A percentile compares a stretch with the other conserved stretches of the same genome.
phyloP scores from a whole-genome alignment of 2,113 vertebrate species.

The Empidonax alnorum region DNA sequence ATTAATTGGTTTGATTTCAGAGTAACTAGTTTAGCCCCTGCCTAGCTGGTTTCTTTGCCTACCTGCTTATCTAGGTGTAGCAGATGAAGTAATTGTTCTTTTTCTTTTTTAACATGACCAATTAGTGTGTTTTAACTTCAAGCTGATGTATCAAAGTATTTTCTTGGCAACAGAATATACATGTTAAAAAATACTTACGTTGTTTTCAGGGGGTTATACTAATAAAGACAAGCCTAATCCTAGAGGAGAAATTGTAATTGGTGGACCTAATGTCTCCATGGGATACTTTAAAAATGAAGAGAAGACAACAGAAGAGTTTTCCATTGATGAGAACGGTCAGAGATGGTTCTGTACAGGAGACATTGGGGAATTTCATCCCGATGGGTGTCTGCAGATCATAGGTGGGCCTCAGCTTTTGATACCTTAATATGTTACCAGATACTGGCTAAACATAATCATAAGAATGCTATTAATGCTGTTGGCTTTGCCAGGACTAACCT shows the following conservation, averaged over 20 bases:
- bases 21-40: not conserved
- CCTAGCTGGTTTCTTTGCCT: not conserved
- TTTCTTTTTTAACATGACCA: not conserved
- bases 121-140: not conserved
- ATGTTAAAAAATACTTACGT: not conserved
- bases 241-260: slow-evolving; percentile 93
- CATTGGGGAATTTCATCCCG: slow-evolving; percentile 91
- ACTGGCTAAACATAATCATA: not conserved
- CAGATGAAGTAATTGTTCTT: not conserved
- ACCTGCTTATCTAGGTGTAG: not conserved
- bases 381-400: slow-evolving; percentile 95
- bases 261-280: slow-evolving; percentile 93
- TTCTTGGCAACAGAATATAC: not conserved
- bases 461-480: not conserved
- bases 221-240: slow-evolving; percentile 89
- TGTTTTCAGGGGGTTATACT: slow-evolving; percentile 89
- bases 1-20: not conserved
- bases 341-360: slow-evolving; percentile 98
- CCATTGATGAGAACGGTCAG: slow-evolving; percentile 86
- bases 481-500: not conserved
- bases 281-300: slow-evolving; percentile 90
- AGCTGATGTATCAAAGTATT: not conserved
- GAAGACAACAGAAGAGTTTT: slow-evolving; percentile 84
- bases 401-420: slow-evolving; percentile 75
- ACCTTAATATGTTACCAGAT: not conserved